Percentiles rank a stretch among this genome's conserved stretches.
Conservation (phyloP, 2,888 invertebrate species). For the Leucoma salicis region DNA sequence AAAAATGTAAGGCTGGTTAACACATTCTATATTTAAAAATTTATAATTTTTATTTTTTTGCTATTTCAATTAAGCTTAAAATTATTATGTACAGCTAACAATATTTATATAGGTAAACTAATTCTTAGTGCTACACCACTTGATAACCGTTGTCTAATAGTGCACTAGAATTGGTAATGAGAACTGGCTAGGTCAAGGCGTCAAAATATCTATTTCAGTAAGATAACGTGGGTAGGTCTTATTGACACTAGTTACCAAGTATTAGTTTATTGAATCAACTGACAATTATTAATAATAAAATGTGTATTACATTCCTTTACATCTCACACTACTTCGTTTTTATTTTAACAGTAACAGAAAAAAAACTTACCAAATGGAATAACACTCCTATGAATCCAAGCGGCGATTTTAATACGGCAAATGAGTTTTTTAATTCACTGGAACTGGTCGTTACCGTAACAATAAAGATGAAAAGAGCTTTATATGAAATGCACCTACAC, state of each 20-base stretch:
- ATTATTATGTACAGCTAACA: not conserved
- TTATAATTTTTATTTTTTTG: not conserved
- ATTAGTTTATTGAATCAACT: slow-evolving; percentile 15
- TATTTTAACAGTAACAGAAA: slow-evolving; percentile 17
- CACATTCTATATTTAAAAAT: not conserved
- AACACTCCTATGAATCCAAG: slow-evolving; percentile 37
- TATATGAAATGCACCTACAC: slow-evolving; percentile 49
- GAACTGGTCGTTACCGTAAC: too few species aligned
- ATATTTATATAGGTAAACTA: not conserved
- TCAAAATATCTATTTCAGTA: slow-evolving; percentile 49
- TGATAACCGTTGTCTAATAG: not conserved
- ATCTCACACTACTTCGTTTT: slow-evolving; percentile 19
- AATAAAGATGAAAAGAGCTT: too few species aligned
- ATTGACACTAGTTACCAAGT: slow-evolving; percentile 14
- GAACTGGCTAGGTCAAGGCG: slow-evolving; percentile 61
- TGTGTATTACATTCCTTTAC: slow-evolving; percentile 40
- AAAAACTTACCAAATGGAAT: slow-evolving; percentile 52
- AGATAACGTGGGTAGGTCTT: slow-evolving; percentile 15
- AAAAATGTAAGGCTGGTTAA: not conserved
- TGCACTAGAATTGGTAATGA: slow-evolving; percentile 47
- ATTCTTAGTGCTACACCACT: not conserved
- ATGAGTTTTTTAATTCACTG: slow-evolving; percentile 38
- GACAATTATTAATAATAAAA: slow-evolving; percentile 32
- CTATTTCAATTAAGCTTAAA: not conserved
- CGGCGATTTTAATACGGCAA: slow-evolving; percentile 17